Evolutionary conservation across 1,140 invertebrate genomes (phyloP).

Genomic region (Bombus sibiricus): DNA sequence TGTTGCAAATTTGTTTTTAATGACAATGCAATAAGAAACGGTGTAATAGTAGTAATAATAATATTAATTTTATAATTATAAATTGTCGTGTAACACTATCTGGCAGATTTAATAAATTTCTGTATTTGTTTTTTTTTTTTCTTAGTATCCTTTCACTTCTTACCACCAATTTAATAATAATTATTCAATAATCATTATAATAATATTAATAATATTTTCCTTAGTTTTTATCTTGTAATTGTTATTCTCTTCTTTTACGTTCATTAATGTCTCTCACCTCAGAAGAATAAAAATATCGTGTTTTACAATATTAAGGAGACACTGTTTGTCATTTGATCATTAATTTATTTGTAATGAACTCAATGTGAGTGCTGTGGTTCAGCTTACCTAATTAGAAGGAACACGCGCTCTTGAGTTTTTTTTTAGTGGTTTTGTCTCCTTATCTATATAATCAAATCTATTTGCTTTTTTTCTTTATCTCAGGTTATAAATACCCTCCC

Average conservation of each 20-base stretch:
- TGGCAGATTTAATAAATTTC: conserved; percentile 73
- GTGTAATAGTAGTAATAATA: conserved; percentile 80
- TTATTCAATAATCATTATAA: conserved; percentile 77
- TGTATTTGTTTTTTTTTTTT: conserved; percentile 29
- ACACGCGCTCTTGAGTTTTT: conserved; percentile 65
- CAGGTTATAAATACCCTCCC: conserved; percentile 64
- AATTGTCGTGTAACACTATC: conserved; percentile 78
- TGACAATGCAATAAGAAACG: conserved; percentile 81
- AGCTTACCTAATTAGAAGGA: conserved; percentile 65
- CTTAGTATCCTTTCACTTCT: conserved; percentile 57
- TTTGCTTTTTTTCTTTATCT: conserved; percentile 60
- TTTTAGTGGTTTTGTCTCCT: conserved; percentile 54
- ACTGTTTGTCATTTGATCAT: conserved; percentile 72
- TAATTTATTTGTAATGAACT: conserved; percentile 72
- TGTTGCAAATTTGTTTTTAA: conserved; percentile 78
- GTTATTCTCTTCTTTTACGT: conserved; percentile 63
- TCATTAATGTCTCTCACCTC: conserved; percentile 67
- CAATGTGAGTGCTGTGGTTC: conserved; percentile 71
- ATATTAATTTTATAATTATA: conserved; percentile 78
- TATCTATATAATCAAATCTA: conserved; percentile 68
- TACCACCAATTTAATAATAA: conserved; percentile 76
- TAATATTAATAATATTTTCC: conserved; percentile 77
- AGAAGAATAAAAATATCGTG: conserved; percentile 78
- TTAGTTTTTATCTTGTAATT: conserved; percentile 72
- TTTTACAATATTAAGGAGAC: conserved; percentile 77